Base-by-base conservation (phyloP, 1,140 invertebrate species). In the Phortica variegata region DNA sequence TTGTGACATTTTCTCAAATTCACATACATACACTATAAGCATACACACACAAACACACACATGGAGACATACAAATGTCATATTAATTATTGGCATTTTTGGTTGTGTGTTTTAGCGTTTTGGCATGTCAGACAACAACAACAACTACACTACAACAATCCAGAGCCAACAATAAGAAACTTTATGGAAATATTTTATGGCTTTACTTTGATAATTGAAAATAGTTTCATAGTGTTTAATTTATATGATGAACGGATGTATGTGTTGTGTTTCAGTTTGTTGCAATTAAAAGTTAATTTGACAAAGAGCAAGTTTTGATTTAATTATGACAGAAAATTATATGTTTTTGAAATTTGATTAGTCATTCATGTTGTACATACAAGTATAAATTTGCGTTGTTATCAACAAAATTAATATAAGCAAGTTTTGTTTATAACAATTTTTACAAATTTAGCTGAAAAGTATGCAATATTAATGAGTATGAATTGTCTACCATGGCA, bases 1-100 rank as follows among this genome's bases (percentile, higher is more conserved):
- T 9, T 34, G 8, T 34, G 13, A 34, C 9, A n/a, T 34, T 6
- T 34, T 6, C 13, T 34, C 13, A 34, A 34, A 34, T 26, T 10
- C 23, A n/a, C n/a, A n/a, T n/a, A n/a, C n/a, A n/a, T n/a, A n/a
- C n/a, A n/a, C n/a, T n/a, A n/a, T n/a, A n/a, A n/a, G n/a, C n/a
- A n/a, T n/a, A n/a, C n/a, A n/a, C n/a, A n/a, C n/a, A 44, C 21
- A 41, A 51, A 55, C 54, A 49, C 54, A 33, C 46, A 33, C 40
- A 29, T 38, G 52, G 23, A 56, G n/a, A n/a, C n/a, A n/a, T n/a
- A n/a, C n/a, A 66, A 62, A 66, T 66, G 63, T 66, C 63, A 66
- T 63, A 66, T 66, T 66, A 66, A 66, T 66, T 68, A 66, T 66
- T 66, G 60, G 63, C 63, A 66, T 66, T 66, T 66, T 68, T 68